Conservation (phyloP, 1,140 invertebrate genomes). For the Grapholita molesta region DNA sequence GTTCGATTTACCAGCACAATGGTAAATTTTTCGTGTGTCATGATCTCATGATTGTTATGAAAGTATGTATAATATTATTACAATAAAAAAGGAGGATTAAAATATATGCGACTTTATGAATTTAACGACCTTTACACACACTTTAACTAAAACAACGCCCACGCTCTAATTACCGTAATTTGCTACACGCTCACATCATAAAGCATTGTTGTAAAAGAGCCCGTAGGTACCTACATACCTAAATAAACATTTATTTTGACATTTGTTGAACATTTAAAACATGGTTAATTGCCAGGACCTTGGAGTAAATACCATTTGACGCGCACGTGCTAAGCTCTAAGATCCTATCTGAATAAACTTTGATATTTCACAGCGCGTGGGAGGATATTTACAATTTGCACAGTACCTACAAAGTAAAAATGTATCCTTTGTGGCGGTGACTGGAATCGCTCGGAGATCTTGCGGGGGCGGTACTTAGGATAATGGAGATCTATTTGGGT, state of each 20-base stretch:
- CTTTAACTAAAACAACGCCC: not conserved
- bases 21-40: too few species aligned
- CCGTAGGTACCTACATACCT: too few species aligned
- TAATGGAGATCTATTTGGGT: not conserved
- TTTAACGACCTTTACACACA: not conserved
- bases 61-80: not conserved
- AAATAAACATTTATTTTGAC: not conserved
- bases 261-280: not conserved
- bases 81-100: not conserved
- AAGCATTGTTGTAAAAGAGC: not conserved
- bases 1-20: too few species aligned
- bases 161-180: not conserved
- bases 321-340: not conserved
- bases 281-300: not conserved
- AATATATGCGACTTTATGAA: not conserved
- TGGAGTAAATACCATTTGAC: not conserved
- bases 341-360: not conserved
- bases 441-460: not conserved
- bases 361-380: not conserved
- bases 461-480: not conserved
- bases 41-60: not conserved
- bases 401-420: not conserved
- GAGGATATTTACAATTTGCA: not conserved
- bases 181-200: not conserved
- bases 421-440: not conserved